Evolutionary conservation across 2,113 vertebrate species (phyloP).

Genomic region (Hemicordylus capensis): DNA sequence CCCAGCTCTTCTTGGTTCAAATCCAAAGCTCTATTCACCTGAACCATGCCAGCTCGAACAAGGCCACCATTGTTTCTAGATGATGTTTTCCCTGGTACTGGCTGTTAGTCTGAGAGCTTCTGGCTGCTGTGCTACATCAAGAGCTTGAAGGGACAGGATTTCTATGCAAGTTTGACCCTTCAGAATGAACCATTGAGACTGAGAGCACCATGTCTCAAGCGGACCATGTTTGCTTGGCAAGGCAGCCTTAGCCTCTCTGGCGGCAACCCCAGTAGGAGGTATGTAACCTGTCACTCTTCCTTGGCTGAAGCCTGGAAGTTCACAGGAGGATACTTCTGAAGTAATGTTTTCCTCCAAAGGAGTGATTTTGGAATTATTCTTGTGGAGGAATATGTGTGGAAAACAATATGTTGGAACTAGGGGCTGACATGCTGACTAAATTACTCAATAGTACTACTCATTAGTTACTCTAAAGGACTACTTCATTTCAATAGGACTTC

Average conservation of each 20-base stretch:
- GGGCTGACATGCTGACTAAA: no score
- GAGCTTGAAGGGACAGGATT: neutral
- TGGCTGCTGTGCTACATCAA: neutral
- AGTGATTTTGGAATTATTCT: neutral
- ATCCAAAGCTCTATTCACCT: constrained; percentile 1
- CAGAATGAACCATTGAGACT: neutral
- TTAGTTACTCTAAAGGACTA: no score
- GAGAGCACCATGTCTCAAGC: neutral
- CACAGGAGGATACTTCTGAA: constrained; percentile 5
- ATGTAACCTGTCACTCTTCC: neutral
- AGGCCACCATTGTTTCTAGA: neutral
- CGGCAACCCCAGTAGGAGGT: neutral
- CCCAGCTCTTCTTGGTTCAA: neutral
- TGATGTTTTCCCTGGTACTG: neutral
- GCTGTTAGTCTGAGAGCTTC: neutral
- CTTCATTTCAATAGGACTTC: no score
- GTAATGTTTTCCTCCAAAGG: neutral
- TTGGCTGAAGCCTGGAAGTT: neutral
- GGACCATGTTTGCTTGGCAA: neutral
- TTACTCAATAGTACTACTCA: no score
- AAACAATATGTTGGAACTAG: neutral
- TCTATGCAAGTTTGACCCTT: neutral
- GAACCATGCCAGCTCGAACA: neutral
- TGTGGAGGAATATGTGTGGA: neutral
- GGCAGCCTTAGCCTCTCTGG: neutral